Percentiles rank a stretch among this genome's conserved stretches.
Evolutionary conservation across 2,888 invertebrate genomes (phyloP).

Genomic region (Venusia cambrica): DNA sequence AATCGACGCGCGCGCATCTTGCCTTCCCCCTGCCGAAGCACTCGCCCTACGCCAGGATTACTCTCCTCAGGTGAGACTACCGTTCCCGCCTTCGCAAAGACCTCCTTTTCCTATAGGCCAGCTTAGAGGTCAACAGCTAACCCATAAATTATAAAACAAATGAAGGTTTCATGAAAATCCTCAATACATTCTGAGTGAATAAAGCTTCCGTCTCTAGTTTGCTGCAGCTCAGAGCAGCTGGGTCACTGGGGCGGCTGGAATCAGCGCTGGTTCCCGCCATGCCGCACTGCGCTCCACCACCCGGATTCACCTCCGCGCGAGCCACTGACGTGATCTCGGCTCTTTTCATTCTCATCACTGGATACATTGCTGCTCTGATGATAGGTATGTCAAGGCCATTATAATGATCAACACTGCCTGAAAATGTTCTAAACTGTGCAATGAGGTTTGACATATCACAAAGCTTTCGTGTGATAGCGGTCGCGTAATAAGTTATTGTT

Average conservation of each 20-base stretch:
- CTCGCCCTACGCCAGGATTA: constrained; percentile 81
- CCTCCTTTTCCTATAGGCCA: too few relatives aligned
- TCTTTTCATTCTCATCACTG: constrained; percentile 71
- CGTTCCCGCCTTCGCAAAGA: too few relatives aligned
- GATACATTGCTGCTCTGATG: constrained; percentile 53
- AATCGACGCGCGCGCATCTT: constrained; percentile 77
- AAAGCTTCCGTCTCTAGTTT: constrained; percentile 38
- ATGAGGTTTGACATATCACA: too few relatives aligned
- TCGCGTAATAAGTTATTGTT: too few relatives aligned
- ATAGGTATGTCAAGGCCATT: too few relatives aligned
- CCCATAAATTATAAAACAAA: too few relatives aligned
- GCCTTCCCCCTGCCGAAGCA: constrained; percentile 79
- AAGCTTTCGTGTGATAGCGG: too few relatives aligned
- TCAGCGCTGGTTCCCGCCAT: constrained; percentile 68
- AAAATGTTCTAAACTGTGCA: too few relatives aligned
- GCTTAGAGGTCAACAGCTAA: too few relatives aligned
- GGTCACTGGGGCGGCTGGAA: constrained; percentile 57
- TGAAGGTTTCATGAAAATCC: too few relatives aligned
- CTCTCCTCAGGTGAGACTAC: constrained; percentile 80
- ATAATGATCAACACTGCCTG: too few relatives aligned
- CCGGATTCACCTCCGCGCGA: constrained; percentile 80
- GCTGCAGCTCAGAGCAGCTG: constrained; percentile 60
- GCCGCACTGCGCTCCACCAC: constrained; percentile 76
- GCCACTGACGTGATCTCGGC: constrained; percentile 82
- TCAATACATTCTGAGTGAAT: too few relatives aligned